Conservation (phyloP, 2,113 vertebrate genomes). For the Maccullochella peelii region DNA sequence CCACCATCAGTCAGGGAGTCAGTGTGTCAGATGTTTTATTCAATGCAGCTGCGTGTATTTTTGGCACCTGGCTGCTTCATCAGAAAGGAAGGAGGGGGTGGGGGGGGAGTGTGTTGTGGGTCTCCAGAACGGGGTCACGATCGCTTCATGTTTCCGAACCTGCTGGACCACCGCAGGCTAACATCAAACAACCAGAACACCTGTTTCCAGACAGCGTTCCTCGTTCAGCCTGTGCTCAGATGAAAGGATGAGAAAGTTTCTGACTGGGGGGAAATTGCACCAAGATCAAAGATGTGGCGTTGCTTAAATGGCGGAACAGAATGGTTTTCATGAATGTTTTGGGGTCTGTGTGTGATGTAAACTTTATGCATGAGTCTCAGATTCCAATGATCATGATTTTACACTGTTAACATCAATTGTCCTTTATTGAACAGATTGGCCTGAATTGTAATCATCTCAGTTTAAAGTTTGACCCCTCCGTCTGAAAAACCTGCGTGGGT, state of each 20-base stretch:
- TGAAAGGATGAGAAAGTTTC: constrained; percentile 74
- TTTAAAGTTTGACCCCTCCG: background rate
- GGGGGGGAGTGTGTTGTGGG: constrained; percentile 10
- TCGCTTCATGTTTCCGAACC: constrained; percentile 62
- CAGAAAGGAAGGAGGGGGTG: constrained; percentile 20
- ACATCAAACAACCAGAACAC: constrained; percentile 77
- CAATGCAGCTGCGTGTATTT: constrained; percentile 72
- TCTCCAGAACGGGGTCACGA: constrained; percentile 66
- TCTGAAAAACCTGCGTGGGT: background rate
- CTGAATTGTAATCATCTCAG: background rate
- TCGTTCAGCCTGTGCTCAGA: constrained; percentile 56
- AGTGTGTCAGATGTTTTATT: constrained; percentile 77
- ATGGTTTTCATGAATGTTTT: constrained; percentile 55
- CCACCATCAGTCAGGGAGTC: constrained; percentile 69
- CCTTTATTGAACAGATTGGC: background rate
- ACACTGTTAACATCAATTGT: background rate
- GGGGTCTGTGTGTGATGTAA: constrained; percentile 37
- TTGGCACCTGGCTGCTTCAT: constrained; percentile 66
- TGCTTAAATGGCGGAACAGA: constrained; percentile 62
- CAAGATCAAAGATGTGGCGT: constrained; percentile 63
- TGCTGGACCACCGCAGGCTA: constrained; percentile 50
- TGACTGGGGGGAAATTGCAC: constrained; percentile 39
- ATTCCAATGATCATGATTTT: background rate
- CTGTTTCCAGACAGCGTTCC: constrained; percentile 63
- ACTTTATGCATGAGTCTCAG: constrained; percentile 21